phyloP scores from a whole-genome alignment of 2,797 vertebrate genomes.

The Melopsittacus undulatus region DNA sequence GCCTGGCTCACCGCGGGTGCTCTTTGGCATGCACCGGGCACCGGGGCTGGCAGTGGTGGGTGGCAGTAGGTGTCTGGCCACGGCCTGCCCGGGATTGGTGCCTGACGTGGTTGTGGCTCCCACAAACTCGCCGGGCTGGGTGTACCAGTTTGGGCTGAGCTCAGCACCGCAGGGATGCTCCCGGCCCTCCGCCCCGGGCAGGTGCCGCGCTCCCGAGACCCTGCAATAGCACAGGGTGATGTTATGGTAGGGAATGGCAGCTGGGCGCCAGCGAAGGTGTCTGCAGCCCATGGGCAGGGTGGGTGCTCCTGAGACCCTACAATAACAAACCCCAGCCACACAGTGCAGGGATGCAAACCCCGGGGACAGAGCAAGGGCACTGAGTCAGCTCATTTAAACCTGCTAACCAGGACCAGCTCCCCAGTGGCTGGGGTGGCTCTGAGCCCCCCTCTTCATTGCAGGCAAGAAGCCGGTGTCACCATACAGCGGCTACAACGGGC shows the following conservation, averaged over 20 bases:
- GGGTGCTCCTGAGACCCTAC: neutral
- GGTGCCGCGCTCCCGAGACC: neutral
- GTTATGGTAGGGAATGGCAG: neutral
- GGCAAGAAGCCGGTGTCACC: conserved; percentile 89
- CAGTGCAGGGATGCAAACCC: neutral
- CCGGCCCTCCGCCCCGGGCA: neutral
- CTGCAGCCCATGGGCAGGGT: neutral
- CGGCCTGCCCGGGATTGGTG: neutral
- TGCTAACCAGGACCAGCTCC: neutral
- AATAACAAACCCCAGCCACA: neutral
- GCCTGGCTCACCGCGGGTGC: fast-evolving
- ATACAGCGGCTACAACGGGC: conserved; percentile 92
- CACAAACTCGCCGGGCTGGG: conserved; percentile 13
- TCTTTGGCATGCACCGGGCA: neutral
- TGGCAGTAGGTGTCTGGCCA: neutral
- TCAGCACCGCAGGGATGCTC: neutral
- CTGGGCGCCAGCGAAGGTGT: neutral
- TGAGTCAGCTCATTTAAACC: neutral
- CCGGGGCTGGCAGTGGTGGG: fast-evolving
- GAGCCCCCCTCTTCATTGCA: conserved; percentile 36
- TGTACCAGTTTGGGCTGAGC: conserved; percentile 45
- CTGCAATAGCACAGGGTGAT: neutral
- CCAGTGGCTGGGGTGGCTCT: neutral
- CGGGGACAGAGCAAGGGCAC: neutral
- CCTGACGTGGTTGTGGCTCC: neutral